Conservation (phyloP, 2,888 invertebrate species). For the Conops quadrifasciatus region DNA sequence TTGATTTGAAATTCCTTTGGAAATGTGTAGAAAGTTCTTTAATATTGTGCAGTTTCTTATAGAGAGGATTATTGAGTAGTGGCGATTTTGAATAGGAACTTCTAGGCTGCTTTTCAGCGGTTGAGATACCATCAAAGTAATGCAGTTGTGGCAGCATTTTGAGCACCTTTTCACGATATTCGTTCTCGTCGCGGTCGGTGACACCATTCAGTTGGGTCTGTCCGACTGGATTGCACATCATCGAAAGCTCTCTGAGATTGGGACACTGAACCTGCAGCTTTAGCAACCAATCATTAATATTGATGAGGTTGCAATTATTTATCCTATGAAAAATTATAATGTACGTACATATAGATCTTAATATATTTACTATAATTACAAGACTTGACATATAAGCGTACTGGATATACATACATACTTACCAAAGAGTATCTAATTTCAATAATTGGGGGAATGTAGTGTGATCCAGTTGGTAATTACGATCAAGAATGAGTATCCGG, state of each 20-base stretch:
- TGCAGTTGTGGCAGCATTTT: conserved; percentile 45
- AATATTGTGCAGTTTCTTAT: conserved; percentile 39
- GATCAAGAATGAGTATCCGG: conserved; percentile 79
- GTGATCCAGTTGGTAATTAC: conserved; percentile 75
- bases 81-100: conserved; percentile 12
- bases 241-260: conserved; percentile 76
- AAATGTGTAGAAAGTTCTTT: conserved; percentile 37
- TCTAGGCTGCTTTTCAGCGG: conserved; percentile 35
- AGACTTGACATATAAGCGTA: neutral
- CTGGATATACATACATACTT: conserved; percentile 43
- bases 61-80: conserved; percentile 20
- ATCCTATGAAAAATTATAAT: conserved; percentile 63
- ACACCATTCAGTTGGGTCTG: conserved; percentile 76
- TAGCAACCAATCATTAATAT: conserved; percentile 75
- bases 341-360: too few relatives aligned
- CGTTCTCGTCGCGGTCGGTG: conserved; percentile 64
- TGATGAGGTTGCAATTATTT: conserved; percentile 71
- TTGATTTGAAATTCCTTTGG: conserved; percentile 39
- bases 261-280: conserved; percentile 75
- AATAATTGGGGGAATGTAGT: conserved; percentile 75
- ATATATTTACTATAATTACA: neutral
- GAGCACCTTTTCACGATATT: conserved; percentile 46
- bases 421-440: conserved; percentile 77
- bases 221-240: conserved; percentile 78
- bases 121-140: conserved; percentile 47